Conservation (phyloP, 1,140 invertebrate genomes). For the Hyles euphorbiae region DNA sequence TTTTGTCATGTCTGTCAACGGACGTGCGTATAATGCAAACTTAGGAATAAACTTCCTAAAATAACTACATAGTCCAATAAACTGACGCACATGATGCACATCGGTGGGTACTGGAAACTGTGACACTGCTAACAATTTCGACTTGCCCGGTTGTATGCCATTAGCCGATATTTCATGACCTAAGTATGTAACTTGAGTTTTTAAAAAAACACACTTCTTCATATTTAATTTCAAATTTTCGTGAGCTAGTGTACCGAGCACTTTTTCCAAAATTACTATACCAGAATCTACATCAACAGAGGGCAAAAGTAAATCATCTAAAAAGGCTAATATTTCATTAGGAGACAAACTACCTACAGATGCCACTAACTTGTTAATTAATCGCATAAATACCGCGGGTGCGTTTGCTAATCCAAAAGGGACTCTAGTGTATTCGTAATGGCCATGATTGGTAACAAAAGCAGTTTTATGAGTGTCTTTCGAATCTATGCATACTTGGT, state of each 20-base stretch:
- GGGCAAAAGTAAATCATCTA: constrained; percentile 8
- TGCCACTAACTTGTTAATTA: constrained; percentile 23
- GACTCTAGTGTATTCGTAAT: constrained; percentile 41
- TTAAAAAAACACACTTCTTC: constrained; percentile 10
- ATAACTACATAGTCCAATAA: constrained; percentile 42
- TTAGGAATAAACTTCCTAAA: constrained; percentile 14
- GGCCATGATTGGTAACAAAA: constrained; percentile 43
- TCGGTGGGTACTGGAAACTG: constrained; percentile 30
- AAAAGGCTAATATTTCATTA: constrained; percentile 10
- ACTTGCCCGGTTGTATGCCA: too few relatives aligned
- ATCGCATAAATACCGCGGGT: constrained; percentile 23
- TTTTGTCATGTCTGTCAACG: too few relatives aligned
- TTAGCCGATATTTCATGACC: constrained; percentile 25
- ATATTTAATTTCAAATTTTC: constrained; percentile 15
- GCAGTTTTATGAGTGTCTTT: constrained; percentile 43
- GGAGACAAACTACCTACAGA: not conserved
- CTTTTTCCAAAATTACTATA: constrained; percentile 2
- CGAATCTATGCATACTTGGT: constrained; percentile 51
- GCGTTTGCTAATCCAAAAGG: constrained; percentile 40
- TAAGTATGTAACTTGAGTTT: constrained; percentile 17
- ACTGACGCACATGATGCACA: constrained; percentile 42
- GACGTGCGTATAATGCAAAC: too few relatives aligned
- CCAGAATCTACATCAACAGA: not conserved
- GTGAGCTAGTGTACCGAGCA: not conserved
- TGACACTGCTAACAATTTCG: too few relatives aligned